Conservation (phyloP, 2,888 invertebrate species). For the Hypsopygia costalis region DNA sequence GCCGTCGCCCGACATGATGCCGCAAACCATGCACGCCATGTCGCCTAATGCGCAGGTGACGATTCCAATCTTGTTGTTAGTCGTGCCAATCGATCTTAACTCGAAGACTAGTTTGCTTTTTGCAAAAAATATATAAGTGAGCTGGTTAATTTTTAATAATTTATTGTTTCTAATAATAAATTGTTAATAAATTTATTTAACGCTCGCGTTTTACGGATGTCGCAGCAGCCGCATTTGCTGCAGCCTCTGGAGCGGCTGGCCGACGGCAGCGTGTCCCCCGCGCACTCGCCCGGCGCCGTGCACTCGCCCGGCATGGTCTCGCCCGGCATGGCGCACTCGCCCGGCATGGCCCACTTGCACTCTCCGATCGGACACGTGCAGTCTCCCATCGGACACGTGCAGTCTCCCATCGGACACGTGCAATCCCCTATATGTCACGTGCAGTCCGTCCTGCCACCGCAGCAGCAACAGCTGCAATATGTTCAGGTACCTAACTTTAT, state of each 20-base stretch:
- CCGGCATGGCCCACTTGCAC: conserved; percentile 11
- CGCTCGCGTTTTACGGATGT: neutral
- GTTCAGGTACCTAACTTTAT: conserved; percentile 15
- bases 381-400: conserved; percentile 19
- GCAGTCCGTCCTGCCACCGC: conserved; percentile 16
- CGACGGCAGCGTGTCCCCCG: neutral
- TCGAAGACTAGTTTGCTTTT: no score
- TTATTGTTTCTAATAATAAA: no score
- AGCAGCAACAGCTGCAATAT: conserved; percentile 17
- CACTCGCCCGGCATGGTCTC: conserved; percentile 7
- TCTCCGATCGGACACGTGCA: conserved; percentile 15
- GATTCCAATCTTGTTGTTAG: no score
- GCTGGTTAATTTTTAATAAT: no score
- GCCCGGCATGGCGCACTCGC: conserved; percentile 4
- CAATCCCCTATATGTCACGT: conserved; percentile 18
- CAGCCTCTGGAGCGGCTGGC: neutral
- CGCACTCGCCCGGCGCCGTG: conserved; percentile 7
- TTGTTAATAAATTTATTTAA: no score
- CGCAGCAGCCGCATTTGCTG: neutral
- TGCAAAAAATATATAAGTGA: no score
- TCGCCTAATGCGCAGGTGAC: no score
- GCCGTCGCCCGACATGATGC: neutral
- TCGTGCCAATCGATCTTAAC: no score
- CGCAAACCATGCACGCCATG: no score
- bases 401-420: conserved; percentile 18